Conservation (phyloP, 2,113 vertebrate genomes). For the Dicentrarchus labrax region DNA sequence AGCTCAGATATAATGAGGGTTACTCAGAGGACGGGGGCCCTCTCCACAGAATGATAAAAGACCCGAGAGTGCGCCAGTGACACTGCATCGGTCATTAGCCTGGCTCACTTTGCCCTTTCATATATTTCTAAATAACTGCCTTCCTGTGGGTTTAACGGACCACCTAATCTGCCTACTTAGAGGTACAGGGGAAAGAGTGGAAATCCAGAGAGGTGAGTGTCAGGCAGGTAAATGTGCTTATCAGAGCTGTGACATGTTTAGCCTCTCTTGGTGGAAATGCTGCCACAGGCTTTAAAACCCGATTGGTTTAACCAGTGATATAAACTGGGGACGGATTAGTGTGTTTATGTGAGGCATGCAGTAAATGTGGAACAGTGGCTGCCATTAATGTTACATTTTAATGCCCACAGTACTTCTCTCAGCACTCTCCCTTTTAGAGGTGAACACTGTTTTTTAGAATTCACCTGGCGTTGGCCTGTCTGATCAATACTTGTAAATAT, state of each 20-base stretch:
- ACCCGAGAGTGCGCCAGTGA: slow-evolving; percentile 73
- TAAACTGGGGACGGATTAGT: slow-evolving; percentile 53
- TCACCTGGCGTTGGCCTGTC: background rate
- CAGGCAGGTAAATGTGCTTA: slow-evolving; percentile 70
- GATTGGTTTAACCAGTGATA: slow-evolving; percentile 19
- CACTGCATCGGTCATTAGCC: slow-evolving; percentile 83
- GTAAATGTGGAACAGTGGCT: slow-evolving; percentile 33
- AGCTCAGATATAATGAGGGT: slow-evolving; percentile 85
- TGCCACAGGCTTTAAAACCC: slow-evolving; percentile 49
- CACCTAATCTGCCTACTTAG: slow-evolving; percentile 83
- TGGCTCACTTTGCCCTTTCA: slow-evolving; percentile 82
- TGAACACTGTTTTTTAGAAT: slow-evolving; percentile 38
- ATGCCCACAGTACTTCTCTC: background rate
- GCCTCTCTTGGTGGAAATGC: slow-evolving; percentile 54
- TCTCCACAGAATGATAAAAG: slow-evolving; percentile 80
- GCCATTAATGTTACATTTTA: slow-evolving; percentile 24
- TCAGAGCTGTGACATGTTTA: slow-evolving; percentile 69
- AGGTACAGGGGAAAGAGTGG: slow-evolving; percentile 49
- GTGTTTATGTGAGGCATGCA: slow-evolving; percentile 36
- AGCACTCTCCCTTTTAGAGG: slow-evolving; percentile 3
- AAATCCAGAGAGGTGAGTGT: slow-evolving; percentile 69
- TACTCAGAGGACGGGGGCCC: slow-evolving; percentile 82
- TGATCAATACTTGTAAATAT: slow-evolving; percentile 68
- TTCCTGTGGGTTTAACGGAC: slow-evolving; percentile 79
- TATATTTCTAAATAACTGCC: slow-evolving; percentile 84